Evolutionary conservation across 2,797 vertebrate genomes (phyloP).

Genomic region (Lithobates sylvaticus): DNA sequence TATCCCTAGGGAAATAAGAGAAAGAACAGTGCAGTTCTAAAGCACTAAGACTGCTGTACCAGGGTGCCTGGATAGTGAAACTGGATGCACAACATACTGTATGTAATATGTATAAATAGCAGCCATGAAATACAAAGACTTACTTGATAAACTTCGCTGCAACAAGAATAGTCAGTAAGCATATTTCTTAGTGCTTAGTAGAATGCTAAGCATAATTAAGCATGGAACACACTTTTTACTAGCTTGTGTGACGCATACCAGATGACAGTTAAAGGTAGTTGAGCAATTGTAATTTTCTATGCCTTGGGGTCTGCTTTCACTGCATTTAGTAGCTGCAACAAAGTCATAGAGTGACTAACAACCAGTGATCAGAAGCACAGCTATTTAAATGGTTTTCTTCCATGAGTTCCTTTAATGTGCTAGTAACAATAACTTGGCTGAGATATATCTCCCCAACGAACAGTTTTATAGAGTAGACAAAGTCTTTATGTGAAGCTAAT

Average conservation of each 20-base stretch:
- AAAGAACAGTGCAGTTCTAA: no score
- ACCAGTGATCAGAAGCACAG: not conserved
- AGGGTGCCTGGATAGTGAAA: no score
- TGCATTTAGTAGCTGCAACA: constrained; percentile 6
- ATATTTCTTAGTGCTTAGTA: not conserved
- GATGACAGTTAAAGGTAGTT: not conserved
- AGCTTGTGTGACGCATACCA: constrained; percentile 4
- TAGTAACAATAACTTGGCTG: constrained; percentile 35
- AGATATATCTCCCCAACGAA: constrained; percentile 22
- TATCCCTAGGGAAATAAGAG: no score
- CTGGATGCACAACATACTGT: no score
- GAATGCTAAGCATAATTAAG: not conserved
- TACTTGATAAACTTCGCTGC: not conserved
- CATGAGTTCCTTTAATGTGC: constrained; percentile 23
- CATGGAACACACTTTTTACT: constrained; percentile 20
- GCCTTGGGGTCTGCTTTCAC: constrained; percentile 10
- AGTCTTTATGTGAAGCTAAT: constrained; percentile 20
- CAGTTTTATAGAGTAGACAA: constrained; percentile 22
- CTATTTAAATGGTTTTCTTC: constrained; percentile 35
- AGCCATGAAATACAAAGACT: not conserved
- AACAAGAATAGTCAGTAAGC: not conserved
- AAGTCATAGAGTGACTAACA: constrained; percentile 28
- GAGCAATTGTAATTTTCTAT: constrained; percentile 16
- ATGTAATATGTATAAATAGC: not conserved
- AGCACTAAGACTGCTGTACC: no score